Conservation (phyloP, 92 coral and sea anemone genomes). For the Palythoa caribaeorum region DNA sequence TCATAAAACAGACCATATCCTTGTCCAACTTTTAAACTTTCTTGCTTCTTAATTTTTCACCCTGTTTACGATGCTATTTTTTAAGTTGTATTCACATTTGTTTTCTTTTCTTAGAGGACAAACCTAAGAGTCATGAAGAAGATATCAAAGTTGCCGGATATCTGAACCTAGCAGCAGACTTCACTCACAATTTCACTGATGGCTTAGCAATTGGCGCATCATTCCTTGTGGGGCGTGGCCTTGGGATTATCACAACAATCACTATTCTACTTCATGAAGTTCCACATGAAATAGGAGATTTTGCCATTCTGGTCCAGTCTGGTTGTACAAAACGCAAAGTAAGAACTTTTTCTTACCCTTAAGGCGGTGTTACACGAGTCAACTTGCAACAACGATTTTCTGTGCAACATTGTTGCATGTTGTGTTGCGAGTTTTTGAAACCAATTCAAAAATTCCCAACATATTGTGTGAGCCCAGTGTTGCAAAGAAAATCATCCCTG, state of each 20-base stretch:
- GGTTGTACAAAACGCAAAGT: conserved; percentile 96
- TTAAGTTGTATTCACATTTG: too few species aligned
- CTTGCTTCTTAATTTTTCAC: too few species aligned
- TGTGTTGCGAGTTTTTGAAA: too few species aligned
- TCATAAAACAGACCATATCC: too few species aligned
- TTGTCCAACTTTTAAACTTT: too few species aligned
- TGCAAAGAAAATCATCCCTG: too few species aligned
- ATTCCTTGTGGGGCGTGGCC: conserved; percentile 90
- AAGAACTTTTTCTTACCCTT: background rate
- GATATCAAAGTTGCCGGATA: conserved; percentile 96
- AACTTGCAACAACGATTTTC: too few species aligned
- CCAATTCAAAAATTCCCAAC: too few species aligned
- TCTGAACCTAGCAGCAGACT: conserved; percentile 96
- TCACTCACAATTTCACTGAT: conserved; percentile 98
- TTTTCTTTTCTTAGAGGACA: conserved; percentile 35
- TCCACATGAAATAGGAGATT: conserved; percentile 99
- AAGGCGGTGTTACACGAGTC: too few species aligned
- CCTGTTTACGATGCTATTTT: too few species aligned
- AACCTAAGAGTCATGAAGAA: conserved; percentile 63
- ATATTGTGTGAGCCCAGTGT: too few species aligned
- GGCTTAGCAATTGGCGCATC: conserved; percentile 99
- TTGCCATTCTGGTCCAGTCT: conserved; percentile 97
- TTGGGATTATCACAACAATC: conserved; percentile 92
- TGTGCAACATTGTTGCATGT: too few species aligned
- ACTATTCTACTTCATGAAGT: conserved; percentile 97